Evolutionary conservation across 1,140 invertebrate genomes (phyloP), one percentile per base, ranked within the genome.

Genomic region (Nixonia krombeini): DNA sequence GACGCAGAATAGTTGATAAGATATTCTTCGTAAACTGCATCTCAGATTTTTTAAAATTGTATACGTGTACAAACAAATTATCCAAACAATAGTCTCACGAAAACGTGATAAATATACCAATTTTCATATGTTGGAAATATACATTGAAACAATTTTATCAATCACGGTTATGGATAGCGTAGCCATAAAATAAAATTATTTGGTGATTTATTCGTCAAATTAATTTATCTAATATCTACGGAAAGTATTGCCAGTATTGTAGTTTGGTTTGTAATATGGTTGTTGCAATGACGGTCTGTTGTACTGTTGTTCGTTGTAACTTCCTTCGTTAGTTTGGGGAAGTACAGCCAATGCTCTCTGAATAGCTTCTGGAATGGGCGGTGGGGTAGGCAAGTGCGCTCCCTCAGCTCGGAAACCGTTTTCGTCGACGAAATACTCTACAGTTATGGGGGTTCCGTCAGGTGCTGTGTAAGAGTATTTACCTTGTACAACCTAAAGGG

Each of bases 351-450:
- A 68, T 15, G 85, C 81, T 4, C 81, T 75, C 46, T 85, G 83
- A 51, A 87, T 86, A 16, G 79, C 85, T 4, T 72, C 53, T 17
- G 91, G 91, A 70, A 92, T 90, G 33, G 91, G 91, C 1, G 93
- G 92, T n/a, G 93, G 91, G 1, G 91, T 92, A 13, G 93, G 93
- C 13, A 94, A 82, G 76, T 94, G 92, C n/a, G 89, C 88, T 13
- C 93, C 92, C 26, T 87, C 84, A 2, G 91, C 89, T 79, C 88
- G 88, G 76, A 93, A 93, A n/a, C 91, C 92, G 56, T 89, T 89
- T 70, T 91, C 91, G 76, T 94, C 93, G 1, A 94, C 93, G 1
- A 89, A 86, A 79, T 96, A 96, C 51, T 88, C 90, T 1, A 96
- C 82, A 0, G 88, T 86, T 63, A 94, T 92, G 12, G 91, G 87